Evolutionary conservation across 2,888 invertebrate species (phyloP), one percentile per base, ranked within the genome.

Genomic region (Erannis defoliaria): DNA sequence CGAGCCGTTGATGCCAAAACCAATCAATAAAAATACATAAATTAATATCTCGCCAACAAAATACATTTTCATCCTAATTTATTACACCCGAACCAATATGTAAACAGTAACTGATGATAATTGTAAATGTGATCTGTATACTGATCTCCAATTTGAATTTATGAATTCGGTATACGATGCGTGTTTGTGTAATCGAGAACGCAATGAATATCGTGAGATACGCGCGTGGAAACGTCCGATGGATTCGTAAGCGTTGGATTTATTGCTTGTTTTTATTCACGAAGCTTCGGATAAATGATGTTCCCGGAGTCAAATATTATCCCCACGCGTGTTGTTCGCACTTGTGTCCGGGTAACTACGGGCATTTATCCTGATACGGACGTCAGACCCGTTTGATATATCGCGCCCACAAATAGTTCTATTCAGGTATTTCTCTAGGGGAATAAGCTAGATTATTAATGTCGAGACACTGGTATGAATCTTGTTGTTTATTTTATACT

Each of bases 181-280:
- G 71, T 66, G 49, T 68, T 64, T 67, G 66, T 68, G 71, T 70
- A 74, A 74, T 71, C 68, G 71, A 66, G 67, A 66, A 55, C 69
- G 70, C 76, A 71, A 74, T 75, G 69, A 71, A 76, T 74, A 72
- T 68, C 64, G 61, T 49, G 55, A 57, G 62, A 62, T 62, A 57
- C 38, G 23, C 45, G 45, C 58, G 31, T 26, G 33, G 38, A 51
- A 48, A 55, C 64, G 55, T 60, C 56, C 70, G 71, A 71, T 38
- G 40, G 60, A 55, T 65, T 58, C 65, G 67, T 76, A 71, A 75
- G 61, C 71, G 66, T 61, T 19, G 69, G 72, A 77, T 79, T 79
- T 80, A 81, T 78, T 64, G 59, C 70, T 65, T 72, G 74, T 77
- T 79, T 77, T 77, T 80, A 71, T 72, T 72, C 65, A 73, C 74